Percentiles rank a stretch among this genome's conserved stretches.
These are phyloP conservation scores for Nibea coibor DNA, from an alignment of 2,113 vertebrate species.

Conservation along the genomic window DNA sequence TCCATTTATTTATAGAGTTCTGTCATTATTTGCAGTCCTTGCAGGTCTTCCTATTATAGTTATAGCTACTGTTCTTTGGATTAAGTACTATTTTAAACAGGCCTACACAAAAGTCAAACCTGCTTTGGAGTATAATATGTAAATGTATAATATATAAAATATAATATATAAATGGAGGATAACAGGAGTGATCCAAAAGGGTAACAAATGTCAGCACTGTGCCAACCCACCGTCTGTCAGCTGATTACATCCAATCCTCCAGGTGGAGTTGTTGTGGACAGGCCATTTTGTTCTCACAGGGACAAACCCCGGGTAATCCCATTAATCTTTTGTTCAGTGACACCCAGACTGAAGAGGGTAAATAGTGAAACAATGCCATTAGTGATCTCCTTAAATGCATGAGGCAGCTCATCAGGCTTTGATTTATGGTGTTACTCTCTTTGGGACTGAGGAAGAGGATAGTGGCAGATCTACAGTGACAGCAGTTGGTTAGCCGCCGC, in stretches of 20 bases:
- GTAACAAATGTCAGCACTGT: conserved; percentile 1
- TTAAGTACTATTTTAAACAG: neutral
- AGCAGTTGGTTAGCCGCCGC: conserved; percentile 22
- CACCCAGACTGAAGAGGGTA: conserved; percentile 49
- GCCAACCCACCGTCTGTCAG: conserved; percentile 6
- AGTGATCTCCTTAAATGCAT: conserved; percentile 61
- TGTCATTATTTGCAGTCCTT: neutral
- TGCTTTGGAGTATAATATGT: neutral
- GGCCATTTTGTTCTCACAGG: conserved; percentile 47
- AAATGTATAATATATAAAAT: too few relatives aligned
- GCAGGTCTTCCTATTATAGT: neutral
- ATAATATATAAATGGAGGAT: neutral
- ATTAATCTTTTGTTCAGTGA: conserved; percentile 61
- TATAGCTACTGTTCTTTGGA: neutral
- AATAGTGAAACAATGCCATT: conserved; percentile 46
- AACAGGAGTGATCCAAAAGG: neutral
- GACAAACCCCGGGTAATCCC: conserved; percentile 37
- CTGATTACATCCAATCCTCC: conserved; percentile 43
- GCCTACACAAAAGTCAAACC: neutral
- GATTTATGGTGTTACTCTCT: conserved; percentile 55
- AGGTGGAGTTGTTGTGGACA: conserved; percentile 56
- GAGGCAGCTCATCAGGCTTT: conserved; percentile 54
- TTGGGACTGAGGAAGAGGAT: conserved; percentile 21
- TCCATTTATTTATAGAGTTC: neutral
- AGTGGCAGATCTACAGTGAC: conserved; percentile 37